Base-by-base conservation (phyloP, 2,888 invertebrate species). In the Agrochola macilenta region DNA sequence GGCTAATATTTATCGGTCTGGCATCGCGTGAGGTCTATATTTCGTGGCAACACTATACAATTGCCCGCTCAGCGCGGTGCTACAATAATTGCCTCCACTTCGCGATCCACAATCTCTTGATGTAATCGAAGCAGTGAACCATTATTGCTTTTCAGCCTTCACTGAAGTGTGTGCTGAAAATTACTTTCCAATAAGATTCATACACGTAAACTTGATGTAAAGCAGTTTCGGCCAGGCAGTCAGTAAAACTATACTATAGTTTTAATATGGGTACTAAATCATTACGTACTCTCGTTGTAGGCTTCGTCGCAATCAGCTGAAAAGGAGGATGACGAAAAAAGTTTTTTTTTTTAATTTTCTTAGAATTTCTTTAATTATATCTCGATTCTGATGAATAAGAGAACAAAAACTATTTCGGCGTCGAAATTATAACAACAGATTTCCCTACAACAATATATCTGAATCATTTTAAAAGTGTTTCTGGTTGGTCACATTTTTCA, bases 1-100 rank as follows among this genome's bases (percentile, higher is more conserved):
- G 0, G 23, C n/a, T 52, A 64, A 64, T 71, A 58, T 23, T 11
- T n/a, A 20, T n/a, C 23, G 54, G 23, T 1, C 46, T 17, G 35
- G 26, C 60, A 64, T 84, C 75, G 79, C 83, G 86, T 84, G 86
- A 52, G 61, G 72, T 75, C 83, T 79, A 75, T 60, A 65, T 73
- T 73, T 69, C 35, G 57, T 64, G 30, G 39, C n/a, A 66, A 9
- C 65, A 49, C 61, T 74, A 65, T 61, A 64, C 49, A 68, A 69
- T 58, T 30, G 49, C 63, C 46, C 4, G 23, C 14, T 23, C 52
- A 52, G 52, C 3, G 8, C 23, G 8, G 54, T 30, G 58, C 61
- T 70, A 12, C 14, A 78, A 75, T 72, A 70, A 73, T 63, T 66
- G 70, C 57, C 20, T 12, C 77, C 78, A 76, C 74, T 70, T 65